Conservation (phyloP, 2,797 vertebrate genomes). For the Lacerta bilineata region DNA sequence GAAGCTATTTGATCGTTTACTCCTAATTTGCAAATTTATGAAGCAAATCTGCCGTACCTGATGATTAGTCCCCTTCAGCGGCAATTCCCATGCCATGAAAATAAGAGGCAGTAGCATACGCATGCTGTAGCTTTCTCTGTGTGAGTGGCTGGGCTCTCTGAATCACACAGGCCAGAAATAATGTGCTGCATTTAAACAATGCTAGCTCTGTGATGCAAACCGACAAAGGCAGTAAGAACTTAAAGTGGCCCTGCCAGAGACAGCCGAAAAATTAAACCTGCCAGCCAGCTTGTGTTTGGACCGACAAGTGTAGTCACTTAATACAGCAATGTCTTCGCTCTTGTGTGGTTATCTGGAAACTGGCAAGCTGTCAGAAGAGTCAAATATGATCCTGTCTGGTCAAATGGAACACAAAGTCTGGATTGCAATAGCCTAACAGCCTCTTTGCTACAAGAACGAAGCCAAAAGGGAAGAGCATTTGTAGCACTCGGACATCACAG, state of each 20-base stretch:
- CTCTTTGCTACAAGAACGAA: not conserved
- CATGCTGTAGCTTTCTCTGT: conserved; percentile 35
- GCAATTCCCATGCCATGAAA: conserved; percentile 51
- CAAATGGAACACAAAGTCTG: not conserved
- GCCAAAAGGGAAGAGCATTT: not conserved
- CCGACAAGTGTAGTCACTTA: conserved; percentile 52
- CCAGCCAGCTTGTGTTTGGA: conserved; percentile 71
- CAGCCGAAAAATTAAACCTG: conserved; percentile 59
- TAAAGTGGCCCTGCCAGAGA: conserved; percentile 62
- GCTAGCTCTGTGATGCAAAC: conserved; percentile 50
- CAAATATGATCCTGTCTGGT: not conserved
- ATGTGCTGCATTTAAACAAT: conserved; percentile 62
- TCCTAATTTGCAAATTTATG: conserved; percentile 68
- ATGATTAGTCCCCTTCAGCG: conserved; percentile 58
- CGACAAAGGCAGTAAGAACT: conserved; percentile 64
- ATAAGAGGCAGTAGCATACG: conserved; percentile 43
- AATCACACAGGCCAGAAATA: conserved; percentile 67
- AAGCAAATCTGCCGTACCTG: conserved; percentile 53
- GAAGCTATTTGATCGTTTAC: conserved; percentile 58
- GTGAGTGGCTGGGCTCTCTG: conserved; percentile 38
- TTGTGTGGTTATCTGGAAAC: not conserved
- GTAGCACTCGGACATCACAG: not conserved
- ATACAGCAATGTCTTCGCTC: not conserved
- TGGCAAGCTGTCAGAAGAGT: not conserved
- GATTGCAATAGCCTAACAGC: not conserved